These are phyloP conservation scores for Bombus vancouverensis DNA, from an alignment of 1,140 invertebrate genomes.

Conservation along the genomic window DNA sequence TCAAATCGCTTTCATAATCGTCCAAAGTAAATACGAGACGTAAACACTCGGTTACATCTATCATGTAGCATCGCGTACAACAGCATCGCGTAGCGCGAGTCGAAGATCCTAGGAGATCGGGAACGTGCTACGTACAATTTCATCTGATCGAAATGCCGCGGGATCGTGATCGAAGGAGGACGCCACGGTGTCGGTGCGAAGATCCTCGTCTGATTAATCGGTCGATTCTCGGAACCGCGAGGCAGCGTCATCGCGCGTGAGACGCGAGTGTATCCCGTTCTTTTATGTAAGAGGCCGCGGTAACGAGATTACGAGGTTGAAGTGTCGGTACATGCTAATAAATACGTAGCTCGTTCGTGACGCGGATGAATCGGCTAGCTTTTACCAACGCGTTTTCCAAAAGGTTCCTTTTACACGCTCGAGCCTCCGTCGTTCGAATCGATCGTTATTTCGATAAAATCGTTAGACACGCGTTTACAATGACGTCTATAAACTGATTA, in stretches of 20 bases:
- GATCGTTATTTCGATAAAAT: too few relatives aligned
- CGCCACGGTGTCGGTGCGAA: slow-evolving; percentile 12
- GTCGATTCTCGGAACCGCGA: slow-evolving; percentile 32
- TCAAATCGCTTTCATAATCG: too few relatives aligned
- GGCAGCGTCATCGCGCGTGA: slow-evolving; percentile 31
- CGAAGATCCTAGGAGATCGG: neutral
- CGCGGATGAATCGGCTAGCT: neutral
- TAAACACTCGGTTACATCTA: neutral
- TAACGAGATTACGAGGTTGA: slow-evolving; percentile 55
- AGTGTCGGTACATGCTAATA: slow-evolving; percentile 50
- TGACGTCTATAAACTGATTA: too few relatives aligned
- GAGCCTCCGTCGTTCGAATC: neutral
- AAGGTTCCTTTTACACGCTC: neutral
- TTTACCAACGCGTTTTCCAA: neutral
- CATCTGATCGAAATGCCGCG: slow-evolving; percentile 13
- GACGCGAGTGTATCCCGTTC: slow-evolving; percentile 33
- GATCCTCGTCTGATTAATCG: slow-evolving; percentile 41
- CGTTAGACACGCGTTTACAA: too few relatives aligned
- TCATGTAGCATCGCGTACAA: neutral
- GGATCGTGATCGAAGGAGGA: slow-evolving; percentile 26
- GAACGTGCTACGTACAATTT: slow-evolving; percentile 10
- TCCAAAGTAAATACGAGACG: neutral
- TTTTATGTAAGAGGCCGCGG: slow-evolving; percentile 50
- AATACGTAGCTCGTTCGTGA: slow-evolving; percentile 30
- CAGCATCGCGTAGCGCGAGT: neutral